Evolutionary conservation across 2,797 vertebrate species (phyloP), one percentile per base, ranked within the genome.

Genomic region (Schizopygopsis pylzovi): DNA sequence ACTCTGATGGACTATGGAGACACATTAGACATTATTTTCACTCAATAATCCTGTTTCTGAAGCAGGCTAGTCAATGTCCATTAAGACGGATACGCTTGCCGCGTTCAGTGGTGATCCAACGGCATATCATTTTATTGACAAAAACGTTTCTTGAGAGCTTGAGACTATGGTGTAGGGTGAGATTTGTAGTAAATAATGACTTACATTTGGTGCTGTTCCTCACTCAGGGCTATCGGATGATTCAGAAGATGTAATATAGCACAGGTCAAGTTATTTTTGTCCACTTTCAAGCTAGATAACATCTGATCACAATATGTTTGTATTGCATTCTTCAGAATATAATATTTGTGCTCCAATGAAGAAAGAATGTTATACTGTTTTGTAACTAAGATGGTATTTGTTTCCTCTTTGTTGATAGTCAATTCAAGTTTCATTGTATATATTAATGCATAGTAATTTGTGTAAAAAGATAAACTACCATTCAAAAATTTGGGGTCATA

Each of bases 11-110:
- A 71, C 52, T 54, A 59, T 81, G 28, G 82, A 67, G 72, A 83
- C 13, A 52, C 43, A 65, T 67, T 25, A 77, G 37, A 83, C 37
- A 52, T 52, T 76, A 25, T 67, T 76, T 83, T 78, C 8, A 49
- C 52, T 83, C 72, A 52, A 47, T 82, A 70, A 52, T 86, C 25
- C 56, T 63, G 65, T 75, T 65, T 79, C 86, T 87, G 56, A 67
- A 77, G 47, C 54, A 82, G 28, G 80, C 13, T 41, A 22, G 68
- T 63, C 43, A 63, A n/a, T 37, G 56, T 77, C 72, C 25, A 76
- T 25, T 75, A 65, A 52, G 82, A 83, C 2, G 18, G 33, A 52
- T 20, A 22, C n/a, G 18, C 25, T 67, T 4, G 10, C 20, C 1
- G 1, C 3, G 0, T 59, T 59, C 33, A 8, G 1, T 7, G 16